A percentile compares a stretch with the other conserved stretches of the same genome.
These are phyloP conservation scores for Micrasema minimum DNA, from an alignment of 1,140 invertebrate genomes.

Conservation along the genomic window DNA sequence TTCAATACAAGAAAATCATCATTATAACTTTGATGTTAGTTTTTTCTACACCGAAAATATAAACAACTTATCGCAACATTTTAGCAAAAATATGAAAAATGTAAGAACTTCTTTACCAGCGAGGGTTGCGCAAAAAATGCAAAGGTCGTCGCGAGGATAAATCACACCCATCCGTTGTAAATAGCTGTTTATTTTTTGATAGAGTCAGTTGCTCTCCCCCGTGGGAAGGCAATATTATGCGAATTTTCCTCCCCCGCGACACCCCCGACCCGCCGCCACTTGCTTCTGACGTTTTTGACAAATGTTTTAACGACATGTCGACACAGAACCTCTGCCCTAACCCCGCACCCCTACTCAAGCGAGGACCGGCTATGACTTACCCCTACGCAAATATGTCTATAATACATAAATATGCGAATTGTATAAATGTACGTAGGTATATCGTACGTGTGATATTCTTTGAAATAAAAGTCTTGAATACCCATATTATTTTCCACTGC, in stretches of 20 bases:
- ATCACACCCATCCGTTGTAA: conserved; percentile 35
- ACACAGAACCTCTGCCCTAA: conserved; percentile 37
- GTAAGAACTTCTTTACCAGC: neutral
- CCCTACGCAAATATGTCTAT: neutral
- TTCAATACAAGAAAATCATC: too few relatives aligned
- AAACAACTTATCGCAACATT: too few relatives aligned
- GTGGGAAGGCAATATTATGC: conserved; percentile 45
- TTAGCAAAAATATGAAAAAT: too few relatives aligned
- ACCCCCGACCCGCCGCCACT: conserved; percentile 45
- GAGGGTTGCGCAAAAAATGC: conserved; percentile 5
- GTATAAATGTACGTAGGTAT: too few relatives aligned
- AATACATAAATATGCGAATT: too few relatives aligned
- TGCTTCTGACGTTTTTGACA: conserved; percentile 54
- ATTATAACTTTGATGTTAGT: too few relatives aligned
- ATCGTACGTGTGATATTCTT: too few relatives aligned
- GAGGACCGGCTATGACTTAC: neutral
- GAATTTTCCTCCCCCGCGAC: conserved; percentile 44
- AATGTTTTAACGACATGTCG: conserved; percentile 55
- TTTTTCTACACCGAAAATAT: too few relatives aligned
- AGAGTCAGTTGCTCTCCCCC: conserved; percentile 21
- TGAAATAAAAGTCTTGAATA: too few relatives aligned
- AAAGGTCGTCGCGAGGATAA: conserved; percentile 24
- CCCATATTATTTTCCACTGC: too few relatives aligned
- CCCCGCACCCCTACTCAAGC: neutral
- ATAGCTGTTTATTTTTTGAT: conserved; percentile 42